Evolutionary conservation across 1,140 invertebrate species (phyloP), one percentile per base, ranked within the genome.

Genomic region (Trichomalopsis sarcophagae): DNA sequence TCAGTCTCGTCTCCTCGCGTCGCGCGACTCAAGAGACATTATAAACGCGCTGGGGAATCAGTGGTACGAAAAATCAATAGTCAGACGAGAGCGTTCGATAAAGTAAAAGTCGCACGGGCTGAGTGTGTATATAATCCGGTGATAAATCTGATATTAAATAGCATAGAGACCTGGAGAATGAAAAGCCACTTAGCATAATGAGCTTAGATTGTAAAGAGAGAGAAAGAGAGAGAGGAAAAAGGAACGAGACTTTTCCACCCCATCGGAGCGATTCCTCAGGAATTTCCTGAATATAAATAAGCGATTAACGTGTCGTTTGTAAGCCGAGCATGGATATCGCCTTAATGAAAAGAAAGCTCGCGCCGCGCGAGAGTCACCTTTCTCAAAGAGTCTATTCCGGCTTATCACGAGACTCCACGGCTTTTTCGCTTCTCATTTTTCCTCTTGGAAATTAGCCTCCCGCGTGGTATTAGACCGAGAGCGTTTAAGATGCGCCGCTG

Each of bases 321-420:
- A 92, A 88, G 89, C 91, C 86, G 86, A 86, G 88, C 89, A 86
- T 91, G 84, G 36, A 90, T 90, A 89, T 88, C 88, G 90, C 90
- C 89, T 89, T 93, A 92, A 93, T 92, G 91, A 92, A 93, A 93
- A 92, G 90, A 90, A 90, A 87, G 86, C 87, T 75, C 87, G 84
- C 85, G 73, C 79, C 86, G 75, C 84, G 86, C 76, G 44, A 17
- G 68, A 87, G 87, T 87, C 86, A 84, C 84, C 86, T 87, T 87
- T 87, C 84, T 84, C 84, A 85, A 87, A 47, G 47, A 69, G 62
- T 79, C 27, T 14, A 62, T 84, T 74, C 76, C 5, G 66, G 79
- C 88, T 88, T 89, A 88, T 88, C 88, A 88, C 86, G 27, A 27
- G 27, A 27, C 27, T 86, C 85, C 86, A 89, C 87, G 88, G 89